Evolutionary conservation across 2,797 vertebrate genomes (phyloP).

Genomic region (Macrochelys suwanniensis): DNA sequence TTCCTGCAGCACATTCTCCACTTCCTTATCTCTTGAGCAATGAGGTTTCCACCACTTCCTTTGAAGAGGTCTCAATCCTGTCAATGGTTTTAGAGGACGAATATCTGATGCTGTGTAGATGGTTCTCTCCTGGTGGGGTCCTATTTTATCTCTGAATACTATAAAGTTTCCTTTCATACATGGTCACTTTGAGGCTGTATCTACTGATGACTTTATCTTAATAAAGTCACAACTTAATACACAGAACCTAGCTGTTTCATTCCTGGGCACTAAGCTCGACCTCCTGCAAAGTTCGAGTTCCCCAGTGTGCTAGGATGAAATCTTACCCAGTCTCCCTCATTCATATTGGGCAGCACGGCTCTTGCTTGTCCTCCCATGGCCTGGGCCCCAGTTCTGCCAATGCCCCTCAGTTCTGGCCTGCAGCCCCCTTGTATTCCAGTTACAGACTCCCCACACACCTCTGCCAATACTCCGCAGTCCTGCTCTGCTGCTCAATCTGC

Average conservation of each 20-base stretch:
- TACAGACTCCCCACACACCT: no score
- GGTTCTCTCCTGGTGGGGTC: background rate
- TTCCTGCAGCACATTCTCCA: background rate
- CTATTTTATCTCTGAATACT: background rate
- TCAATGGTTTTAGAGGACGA: background rate
- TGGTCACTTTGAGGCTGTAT: no score
- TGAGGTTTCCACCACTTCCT: background rate
- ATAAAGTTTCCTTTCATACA: background rate
- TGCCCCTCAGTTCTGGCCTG: background rate
- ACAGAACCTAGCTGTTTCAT: background rate
- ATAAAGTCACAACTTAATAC: background rate
- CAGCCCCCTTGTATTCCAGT: background rate
- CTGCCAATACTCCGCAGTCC: no score
- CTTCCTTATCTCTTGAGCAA: background rate
- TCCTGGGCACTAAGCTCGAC: background rate
- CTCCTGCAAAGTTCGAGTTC: background rate
- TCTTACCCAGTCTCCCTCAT: background rate
- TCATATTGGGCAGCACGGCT: no score
- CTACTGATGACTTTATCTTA: background rate
- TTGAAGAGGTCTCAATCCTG: background rate
- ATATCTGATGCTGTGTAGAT: background rate
- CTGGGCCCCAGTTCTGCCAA: background rate
- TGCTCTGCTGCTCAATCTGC: no score
- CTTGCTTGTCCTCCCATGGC: background rate
- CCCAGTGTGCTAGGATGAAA: background rate